Evolutionary conservation across 2,888 invertebrate genomes (phyloP).

Genomic region (Steromphala cineraria): DNA sequence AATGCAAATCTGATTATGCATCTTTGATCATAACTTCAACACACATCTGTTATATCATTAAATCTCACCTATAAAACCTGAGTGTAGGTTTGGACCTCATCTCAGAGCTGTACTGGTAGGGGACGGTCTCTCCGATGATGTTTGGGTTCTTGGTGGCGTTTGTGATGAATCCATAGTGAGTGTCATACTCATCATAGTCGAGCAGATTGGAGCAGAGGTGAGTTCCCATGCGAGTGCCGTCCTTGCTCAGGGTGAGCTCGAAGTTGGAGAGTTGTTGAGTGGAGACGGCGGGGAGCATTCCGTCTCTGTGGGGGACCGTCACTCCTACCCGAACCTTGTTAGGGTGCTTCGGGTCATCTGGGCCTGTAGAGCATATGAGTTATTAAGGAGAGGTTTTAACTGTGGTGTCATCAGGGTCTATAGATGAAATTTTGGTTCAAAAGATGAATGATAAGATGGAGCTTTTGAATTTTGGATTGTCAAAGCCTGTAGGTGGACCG

Average conservation of each 20-base stretch:
- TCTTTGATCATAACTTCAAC: too few relatives aligned
- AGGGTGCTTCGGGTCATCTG: constrained; percentile 65
- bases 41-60: too few relatives aligned
- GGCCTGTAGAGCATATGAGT: constrained; percentile 56
- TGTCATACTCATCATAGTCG: constrained; percentile 60
- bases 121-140: constrained; percentile 64
- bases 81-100: constrained; percentile 61
- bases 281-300: constrained; percentile 73
- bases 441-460: too few relatives aligned
- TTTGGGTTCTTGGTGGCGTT: constrained; percentile 61
- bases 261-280: constrained; percentile 73
- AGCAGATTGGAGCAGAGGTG: constrained; percentile 74
- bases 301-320: constrained; percentile 73
- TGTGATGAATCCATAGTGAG: constrained; percentile 68
- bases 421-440: too few relatives aligned
- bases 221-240: constrained; percentile 68
- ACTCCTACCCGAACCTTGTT: constrained; percentile 71
- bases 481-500: too few relatives aligned
- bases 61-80: constrained; percentile 71
- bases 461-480: too few relatives aligned
- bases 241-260: constrained; percentile 72
- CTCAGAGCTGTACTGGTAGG: constrained; percentile 67
- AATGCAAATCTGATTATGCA: too few relatives aligned
- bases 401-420: too few relatives aligned
- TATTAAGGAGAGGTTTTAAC: too few relatives aligned